Base-by-base conservation (phyloP, 1,140 invertebrate genomes). In the Trichomalopsis sarcophagae region DNA sequence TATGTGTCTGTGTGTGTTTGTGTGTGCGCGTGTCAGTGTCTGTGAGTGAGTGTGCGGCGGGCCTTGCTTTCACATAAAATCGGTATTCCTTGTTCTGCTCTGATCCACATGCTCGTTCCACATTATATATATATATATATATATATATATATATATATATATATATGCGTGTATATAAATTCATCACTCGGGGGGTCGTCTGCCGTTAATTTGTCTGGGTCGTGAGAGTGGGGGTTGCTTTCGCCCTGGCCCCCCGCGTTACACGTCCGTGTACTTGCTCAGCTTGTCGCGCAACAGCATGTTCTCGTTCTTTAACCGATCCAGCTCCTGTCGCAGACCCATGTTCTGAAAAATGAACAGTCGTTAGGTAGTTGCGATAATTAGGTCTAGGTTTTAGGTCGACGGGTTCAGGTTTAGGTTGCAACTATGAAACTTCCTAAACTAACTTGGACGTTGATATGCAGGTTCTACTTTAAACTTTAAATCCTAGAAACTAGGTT, bases 301-400 rank as follows among this genome's bases (percentile, higher is more conserved):
- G 92, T 98, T 98, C 94, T 98, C 97, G 93, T 97, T 97, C 94
- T 97, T 97, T 91, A 98, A 94, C 92, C 97, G 94, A 92, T 98
- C 97, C 91, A 97, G 94, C 92, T 97, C 97, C 93, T 97, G 96
- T 90, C 97, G 96, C 90, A 97, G 94, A 88, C 96, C 96, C 94
- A 97, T 95, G 89, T 97, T 97, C 97, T 97, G 93, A 94, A 95
- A 83, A 40, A 86, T 23, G 50, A 44, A 0, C 5, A 40, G 21
- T 33, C 81, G 85, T 87, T 83, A 84, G 87, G 86, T 85, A 87
- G 66, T 6, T 36, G 33, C 33, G 55, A 87, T 55, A n/a, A 75
- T 81, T 6, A 68, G 62, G 21, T 78, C 50, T n/a, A 21, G 44
- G n/a, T 55, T 9, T 3, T 7, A 77, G 33, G 62, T 13, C 17